These are phyloP conservation scores for Malurus leucopterus DNA, from an alignment of 2,797 vertebrate genomes.

Conservation along the genomic window DNA sequence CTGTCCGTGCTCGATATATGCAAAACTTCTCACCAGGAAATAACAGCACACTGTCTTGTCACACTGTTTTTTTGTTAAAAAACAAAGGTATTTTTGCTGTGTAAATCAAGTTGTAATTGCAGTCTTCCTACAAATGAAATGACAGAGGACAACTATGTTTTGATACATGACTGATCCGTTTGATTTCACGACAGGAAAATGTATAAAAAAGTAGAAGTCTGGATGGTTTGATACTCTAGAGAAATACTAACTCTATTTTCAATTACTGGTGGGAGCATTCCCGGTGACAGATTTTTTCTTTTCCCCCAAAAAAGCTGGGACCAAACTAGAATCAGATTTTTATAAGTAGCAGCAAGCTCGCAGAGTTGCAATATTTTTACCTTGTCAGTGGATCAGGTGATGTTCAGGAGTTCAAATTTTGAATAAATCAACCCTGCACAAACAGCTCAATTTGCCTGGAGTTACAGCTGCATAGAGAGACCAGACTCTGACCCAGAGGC, in stretches of 20 bases:
- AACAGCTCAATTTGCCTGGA: not conserved
- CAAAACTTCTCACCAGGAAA: constrained; percentile 10
- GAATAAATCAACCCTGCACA: not conserved
- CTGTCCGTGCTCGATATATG: constrained; percentile 8
- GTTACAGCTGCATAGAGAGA: not conserved
- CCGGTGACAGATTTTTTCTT: not conserved
- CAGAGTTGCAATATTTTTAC: constrained; percentile 4
- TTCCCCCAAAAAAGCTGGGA: not conserved
- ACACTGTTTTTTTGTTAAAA: constrained; percentile 30
- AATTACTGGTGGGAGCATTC: not conserved
- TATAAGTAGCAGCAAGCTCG: constrained; percentile 2
- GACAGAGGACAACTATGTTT: constrained; percentile 50
- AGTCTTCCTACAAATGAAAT: constrained; percentile 52
- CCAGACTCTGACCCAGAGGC: not conserved
- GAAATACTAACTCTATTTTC: constrained; percentile 58
- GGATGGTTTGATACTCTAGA: constrained; percentile 44
- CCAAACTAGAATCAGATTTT: constrained; percentile 15
- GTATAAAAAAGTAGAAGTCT: not conserved
- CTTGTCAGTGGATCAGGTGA: not conserved
- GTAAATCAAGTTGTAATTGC: constrained; percentile 18
- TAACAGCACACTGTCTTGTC: not conserved
- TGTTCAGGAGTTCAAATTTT: not conserved
- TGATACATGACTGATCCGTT: not conserved
- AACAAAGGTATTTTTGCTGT: constrained; percentile 58
- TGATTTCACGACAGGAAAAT: constrained; percentile 22